These are phyloP conservation scores for Vulpes lagopus DNA, from an alignment of 2,113 vertebrate genomes.

Conservation along the genomic window DNA sequence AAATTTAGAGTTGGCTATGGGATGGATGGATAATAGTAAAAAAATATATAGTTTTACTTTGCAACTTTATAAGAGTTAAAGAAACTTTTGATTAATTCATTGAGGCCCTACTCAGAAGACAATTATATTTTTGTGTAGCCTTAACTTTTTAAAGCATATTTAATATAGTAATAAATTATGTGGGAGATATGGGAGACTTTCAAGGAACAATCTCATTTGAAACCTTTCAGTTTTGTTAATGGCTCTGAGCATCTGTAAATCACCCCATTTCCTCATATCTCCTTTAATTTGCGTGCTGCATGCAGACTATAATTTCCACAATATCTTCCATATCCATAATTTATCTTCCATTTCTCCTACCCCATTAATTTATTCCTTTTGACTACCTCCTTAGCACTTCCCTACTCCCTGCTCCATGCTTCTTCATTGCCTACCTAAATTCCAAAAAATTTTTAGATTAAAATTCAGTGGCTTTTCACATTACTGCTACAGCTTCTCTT, in stretches of 20 bases:
- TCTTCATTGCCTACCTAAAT: background rate
- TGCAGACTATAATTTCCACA: background rate
- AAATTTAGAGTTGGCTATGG: background rate
- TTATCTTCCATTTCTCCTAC: background rate
- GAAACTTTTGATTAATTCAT: background rate
- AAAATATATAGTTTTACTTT: background rate
- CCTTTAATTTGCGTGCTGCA: background rate
- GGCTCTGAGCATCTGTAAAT: background rate
- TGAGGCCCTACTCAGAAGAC: background rate
- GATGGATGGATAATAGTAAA: background rate
- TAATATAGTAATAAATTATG: background rate
- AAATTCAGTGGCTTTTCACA: background rate
- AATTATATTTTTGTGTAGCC: background rate
- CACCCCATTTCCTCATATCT: background rate
- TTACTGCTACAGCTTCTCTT: background rate
- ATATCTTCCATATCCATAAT: background rate
- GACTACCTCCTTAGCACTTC: background rate
- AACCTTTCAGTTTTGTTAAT: background rate
- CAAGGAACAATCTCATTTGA: background rate
- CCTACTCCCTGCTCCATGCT: background rate
- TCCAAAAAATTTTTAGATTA: background rate
- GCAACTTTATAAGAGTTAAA: background rate
- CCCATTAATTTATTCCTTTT: slow-evolving; percentile 17
- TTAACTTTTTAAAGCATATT: background rate
- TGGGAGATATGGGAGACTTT: background rate